A percentile compares a stretch with the other conserved stretches of the same genome.
Conservation (phyloP, 2,888 invertebrate genomes). For the Drosophila anceps region DNA sequence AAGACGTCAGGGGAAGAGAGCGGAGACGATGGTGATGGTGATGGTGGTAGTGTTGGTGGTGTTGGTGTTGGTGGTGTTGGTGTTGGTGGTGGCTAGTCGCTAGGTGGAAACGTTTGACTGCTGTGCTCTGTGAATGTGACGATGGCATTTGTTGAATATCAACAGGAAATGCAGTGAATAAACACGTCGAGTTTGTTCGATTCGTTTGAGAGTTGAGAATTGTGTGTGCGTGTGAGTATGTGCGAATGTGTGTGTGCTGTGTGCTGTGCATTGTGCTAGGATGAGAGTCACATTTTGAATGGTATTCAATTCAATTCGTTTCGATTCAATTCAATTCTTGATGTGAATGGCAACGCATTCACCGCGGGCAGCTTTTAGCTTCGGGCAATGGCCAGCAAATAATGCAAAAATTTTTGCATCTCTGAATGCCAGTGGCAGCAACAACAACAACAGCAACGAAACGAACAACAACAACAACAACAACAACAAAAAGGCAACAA, state of each 20-base stretch:
- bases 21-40: background rate
- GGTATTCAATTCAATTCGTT: slow-evolving; percentile 58
- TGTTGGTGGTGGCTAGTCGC: background rate
- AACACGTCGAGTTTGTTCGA: slow-evolving; percentile 65
- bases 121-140: slow-evolving; percentile 23
- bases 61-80: background rate
- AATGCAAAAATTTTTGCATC: slow-evolving; percentile 56
- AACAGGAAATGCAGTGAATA: slow-evolving; percentile 81
- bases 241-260: slow-evolving; percentile 8
- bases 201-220: slow-evolving; percentile 29
- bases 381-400: slow-evolving; percentile 62
- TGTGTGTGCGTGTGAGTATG: slow-evolving; percentile 15
- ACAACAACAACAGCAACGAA: slow-evolving; percentile 14
- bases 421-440: slow-evolving; percentile 39
- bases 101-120: slow-evolving; percentile 25
- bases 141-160: slow-evolving; percentile 75
- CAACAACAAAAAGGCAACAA: background rate
- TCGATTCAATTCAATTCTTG: slow-evolving; percentile 53
- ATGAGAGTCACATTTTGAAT: slow-evolving; percentile 40
- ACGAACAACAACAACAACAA: slow-evolving; percentile 9
- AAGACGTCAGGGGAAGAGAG: background rate
- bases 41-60: background rate
- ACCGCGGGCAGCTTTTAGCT: slow-evolving; percentile 38
- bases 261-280: slow-evolving; percentile 23
- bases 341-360: slow-evolving; percentile 37